Evolutionary conservation across 2,113 vertebrate species (phyloP).

Genomic region (Rynchops niger): DNA sequence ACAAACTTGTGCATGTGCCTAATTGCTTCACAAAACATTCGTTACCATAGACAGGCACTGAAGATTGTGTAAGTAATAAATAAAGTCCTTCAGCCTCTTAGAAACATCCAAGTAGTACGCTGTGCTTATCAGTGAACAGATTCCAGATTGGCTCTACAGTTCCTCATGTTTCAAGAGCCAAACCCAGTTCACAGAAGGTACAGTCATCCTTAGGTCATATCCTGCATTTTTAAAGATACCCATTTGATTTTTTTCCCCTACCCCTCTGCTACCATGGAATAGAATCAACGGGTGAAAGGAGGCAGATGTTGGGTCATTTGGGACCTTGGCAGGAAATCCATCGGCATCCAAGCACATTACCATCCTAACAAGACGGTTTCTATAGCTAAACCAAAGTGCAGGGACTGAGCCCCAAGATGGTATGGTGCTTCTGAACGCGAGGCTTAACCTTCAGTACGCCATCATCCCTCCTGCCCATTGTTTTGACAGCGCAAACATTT

Average conservation of each 20-base stretch:
- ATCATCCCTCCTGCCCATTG: not conserved
- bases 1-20: not conserved
- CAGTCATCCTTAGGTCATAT: not conserved
- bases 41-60: not conserved
- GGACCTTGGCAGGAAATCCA: not conserved
- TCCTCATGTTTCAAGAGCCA: not conserved
- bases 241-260: fast-evolving
- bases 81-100: not conserved
- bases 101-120: not conserved
- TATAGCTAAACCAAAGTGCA: not conserved
- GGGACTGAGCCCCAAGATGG: fast-evolving
- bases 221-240: not conserved
- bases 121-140: not conserved
- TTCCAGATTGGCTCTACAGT: not conserved
- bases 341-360: not conserved
- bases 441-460: not conserved
- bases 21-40: not conserved
- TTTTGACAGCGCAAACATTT: not conserved
- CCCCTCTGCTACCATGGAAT: not conserved
- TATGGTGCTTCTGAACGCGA: not conserved
- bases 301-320: not conserved
- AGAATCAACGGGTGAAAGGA: not conserved
- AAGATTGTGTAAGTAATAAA: not conserved
- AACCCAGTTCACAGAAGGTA: not conserved
- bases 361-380: not conserved